Evolutionary conservation across 2,888 invertebrate species (phyloP).

Genomic region (Tyria jacobaeae): DNA sequence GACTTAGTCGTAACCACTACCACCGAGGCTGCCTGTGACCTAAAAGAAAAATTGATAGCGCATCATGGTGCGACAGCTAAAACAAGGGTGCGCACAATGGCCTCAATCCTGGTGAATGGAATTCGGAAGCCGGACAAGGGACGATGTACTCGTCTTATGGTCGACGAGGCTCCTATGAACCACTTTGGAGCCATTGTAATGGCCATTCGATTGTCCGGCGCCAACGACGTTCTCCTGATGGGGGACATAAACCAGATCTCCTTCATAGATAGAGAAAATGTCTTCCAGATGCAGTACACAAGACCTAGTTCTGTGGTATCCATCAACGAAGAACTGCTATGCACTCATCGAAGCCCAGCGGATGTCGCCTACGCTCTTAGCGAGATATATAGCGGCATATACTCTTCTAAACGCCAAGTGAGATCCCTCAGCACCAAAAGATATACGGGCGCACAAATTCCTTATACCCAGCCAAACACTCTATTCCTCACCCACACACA

Average conservation of each 20-base stretch:
- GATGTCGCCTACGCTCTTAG: too few relatives aligned
- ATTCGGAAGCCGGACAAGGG: slow-evolving; percentile 5
- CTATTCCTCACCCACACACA: too few relatives aligned
- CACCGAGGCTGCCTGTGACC: too few relatives aligned
- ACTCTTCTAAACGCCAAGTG: too few relatives aligned
- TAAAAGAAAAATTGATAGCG: too few relatives aligned
- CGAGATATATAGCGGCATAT: too few relatives aligned
- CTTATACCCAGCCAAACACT: neutral
- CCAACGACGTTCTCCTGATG: slow-evolving; percentile 29
- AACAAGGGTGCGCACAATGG: slow-evolving; percentile 27
- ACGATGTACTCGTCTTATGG: too few relatives aligned
- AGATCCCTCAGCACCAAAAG: neutral
- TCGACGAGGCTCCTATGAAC: too few relatives aligned
- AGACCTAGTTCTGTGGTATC: slow-evolving; percentile 21
- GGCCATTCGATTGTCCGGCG: slow-evolving; percentile 20
- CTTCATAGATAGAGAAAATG: slow-evolving; percentile 41
- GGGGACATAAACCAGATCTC: slow-evolving; percentile 48
- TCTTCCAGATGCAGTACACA: slow-evolving; percentile 28
- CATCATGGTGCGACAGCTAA: too few relatives aligned
- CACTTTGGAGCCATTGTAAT: too few relatives aligned
- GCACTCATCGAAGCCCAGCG: too few relatives aligned
- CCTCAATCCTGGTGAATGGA: slow-evolving; percentile 33
- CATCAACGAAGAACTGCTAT: too few relatives aligned
- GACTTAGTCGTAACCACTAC: slow-evolving; percentile 24
- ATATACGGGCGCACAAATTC: neutral